A percentile compares a stretch with the other conserved stretches of the same genome.
These are phyloP conservation scores for Hedychridium roseum DNA, from an alignment of 2,888 invertebrate species.

Conservation along the genomic window DNA sequence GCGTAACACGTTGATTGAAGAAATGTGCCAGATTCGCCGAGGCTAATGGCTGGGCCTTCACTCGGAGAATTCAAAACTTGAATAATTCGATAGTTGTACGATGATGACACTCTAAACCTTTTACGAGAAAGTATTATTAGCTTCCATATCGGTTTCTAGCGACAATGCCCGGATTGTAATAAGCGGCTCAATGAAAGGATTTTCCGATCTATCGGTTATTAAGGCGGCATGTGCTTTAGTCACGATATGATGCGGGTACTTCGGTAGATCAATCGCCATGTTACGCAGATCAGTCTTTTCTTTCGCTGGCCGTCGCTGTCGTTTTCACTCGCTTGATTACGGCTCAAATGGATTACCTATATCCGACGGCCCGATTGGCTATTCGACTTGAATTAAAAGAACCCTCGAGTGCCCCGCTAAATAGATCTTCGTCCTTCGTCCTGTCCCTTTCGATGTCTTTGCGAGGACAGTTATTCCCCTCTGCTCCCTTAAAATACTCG, in stretches of 20 bases:
- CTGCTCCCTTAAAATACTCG: neutral
- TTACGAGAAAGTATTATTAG: no score
- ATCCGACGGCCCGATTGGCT: constrained; percentile 48
- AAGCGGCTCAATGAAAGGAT: constrained; percentile 53
- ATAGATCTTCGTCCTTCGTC: no score
- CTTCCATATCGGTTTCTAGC: no score
- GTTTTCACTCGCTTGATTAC: constrained; percentile 16
- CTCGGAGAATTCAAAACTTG: no score
- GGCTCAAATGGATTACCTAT: constrained; percentile 52
- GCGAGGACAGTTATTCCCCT: constrained; percentile 6
- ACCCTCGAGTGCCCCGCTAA: constrained; percentile 25
- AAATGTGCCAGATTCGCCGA: constrained; percentile 1
- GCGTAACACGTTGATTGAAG: constrained; percentile 6
- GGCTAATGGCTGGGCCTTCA: no score
- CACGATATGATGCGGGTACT: constrained; percentile 17
- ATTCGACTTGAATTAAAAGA: constrained; percentile 47
- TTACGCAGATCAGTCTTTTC: neutral
- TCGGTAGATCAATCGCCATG: neutral
- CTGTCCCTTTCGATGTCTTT: constrained; percentile 2
- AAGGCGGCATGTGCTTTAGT: constrained; percentile 52
- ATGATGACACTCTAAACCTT: no score
- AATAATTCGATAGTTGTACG: no score
- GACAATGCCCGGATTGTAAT: constrained; percentile 58
- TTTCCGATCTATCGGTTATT: constrained; percentile 58
- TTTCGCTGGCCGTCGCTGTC: neutral